Base-by-base conservation (phyloP, 2,113 vertebrate species). In the Esox niger region DNA sequence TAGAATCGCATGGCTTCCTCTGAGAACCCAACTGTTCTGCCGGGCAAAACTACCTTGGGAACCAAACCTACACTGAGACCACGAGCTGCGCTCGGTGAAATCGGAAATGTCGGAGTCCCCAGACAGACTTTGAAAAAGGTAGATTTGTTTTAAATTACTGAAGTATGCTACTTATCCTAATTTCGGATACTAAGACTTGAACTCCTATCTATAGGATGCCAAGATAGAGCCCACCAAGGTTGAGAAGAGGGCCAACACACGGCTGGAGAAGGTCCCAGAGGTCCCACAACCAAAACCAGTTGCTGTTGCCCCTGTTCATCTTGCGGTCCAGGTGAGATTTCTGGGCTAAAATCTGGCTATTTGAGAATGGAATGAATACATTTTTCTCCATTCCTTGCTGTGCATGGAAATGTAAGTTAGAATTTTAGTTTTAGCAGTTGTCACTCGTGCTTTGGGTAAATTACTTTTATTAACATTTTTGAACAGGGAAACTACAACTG, bases 31-130 rank as follows among this genome's bases (percentile, higher is more conserved):
- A 79, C 79, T 9, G 88, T 77, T 17, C 43, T 86, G 55, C 66
- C 73, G 0, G 89, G 60, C 1, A 94, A 91, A 69, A 75, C 77
- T 1, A 83, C 73, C 0, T 6, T 67, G 0, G 56, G 38, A 2
- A 1, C 17, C 10, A 91, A 83, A 47, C 85, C 83, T 0, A 23
- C 27, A 0, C 69, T 88, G 61, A 84, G 92, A 11, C 71, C 88
- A 0, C 84, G 92, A 56, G 83, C 87, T 0, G 93, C 90, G 0
- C 84, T 95, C 0, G 89, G 84, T 0, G 92, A 96, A 55, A 93
- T 94, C 3, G 84, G 90, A 2, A 93, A 90, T 67, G 78, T 84
- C 2, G 68, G 78, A 0, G 52, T 32, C 0, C 64, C 57, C 0
- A 81, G 79, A 60, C 68, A 73, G 0, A 3, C 52, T 0, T 6